phyloP scores from a whole-genome alignment of 1,140 invertebrate species.

The Goniozus legneri region DNA sequence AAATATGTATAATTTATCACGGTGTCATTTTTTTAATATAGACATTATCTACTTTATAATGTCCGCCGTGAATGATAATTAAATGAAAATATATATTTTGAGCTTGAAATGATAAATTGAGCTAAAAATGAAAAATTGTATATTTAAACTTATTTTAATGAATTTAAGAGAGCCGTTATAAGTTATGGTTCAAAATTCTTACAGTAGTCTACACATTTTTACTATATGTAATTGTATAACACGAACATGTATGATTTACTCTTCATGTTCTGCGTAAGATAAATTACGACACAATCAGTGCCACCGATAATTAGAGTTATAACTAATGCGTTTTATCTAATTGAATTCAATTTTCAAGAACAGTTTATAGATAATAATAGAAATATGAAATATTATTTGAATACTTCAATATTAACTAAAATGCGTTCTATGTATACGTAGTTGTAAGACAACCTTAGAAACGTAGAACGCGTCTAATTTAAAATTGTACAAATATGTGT shows the following conservation, averaged over 20 bases:
- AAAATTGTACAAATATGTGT: conserved; percentile 54
- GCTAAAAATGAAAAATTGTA: not conserved
- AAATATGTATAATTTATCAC: not conserved
- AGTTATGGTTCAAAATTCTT: conserved; percentile 27
- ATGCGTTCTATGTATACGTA: conserved; percentile 26
- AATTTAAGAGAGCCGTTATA: not conserved
- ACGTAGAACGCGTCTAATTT: conserved; percentile 48
- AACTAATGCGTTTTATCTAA: conserved; percentile 16
- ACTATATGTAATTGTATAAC: not conserved
- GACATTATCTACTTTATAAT: not conserved
- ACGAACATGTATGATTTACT: too few relatives aligned
- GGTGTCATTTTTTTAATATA: not conserved
- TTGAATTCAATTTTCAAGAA: conserved; percentile 11
- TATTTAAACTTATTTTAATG: not conserved
- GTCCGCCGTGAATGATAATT: not conserved
- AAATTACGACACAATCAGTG: conserved; percentile 21
- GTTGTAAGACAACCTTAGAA: conserved; percentile 27
- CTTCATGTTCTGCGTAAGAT: not conserved
- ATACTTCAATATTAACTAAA: not conserved
- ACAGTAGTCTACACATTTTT: conserved; percentile 21
- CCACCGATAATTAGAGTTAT: conserved; percentile 24
- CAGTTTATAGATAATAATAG: not conserved
- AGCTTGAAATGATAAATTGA: too few relatives aligned
- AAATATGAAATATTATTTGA: not conserved
- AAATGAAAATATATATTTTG: too few relatives aligned